These are phyloP conservation scores for Papilio xuthus DNA, from an alignment of 1,140 invertebrate genomes.

Conservation along the genomic window DNA sequence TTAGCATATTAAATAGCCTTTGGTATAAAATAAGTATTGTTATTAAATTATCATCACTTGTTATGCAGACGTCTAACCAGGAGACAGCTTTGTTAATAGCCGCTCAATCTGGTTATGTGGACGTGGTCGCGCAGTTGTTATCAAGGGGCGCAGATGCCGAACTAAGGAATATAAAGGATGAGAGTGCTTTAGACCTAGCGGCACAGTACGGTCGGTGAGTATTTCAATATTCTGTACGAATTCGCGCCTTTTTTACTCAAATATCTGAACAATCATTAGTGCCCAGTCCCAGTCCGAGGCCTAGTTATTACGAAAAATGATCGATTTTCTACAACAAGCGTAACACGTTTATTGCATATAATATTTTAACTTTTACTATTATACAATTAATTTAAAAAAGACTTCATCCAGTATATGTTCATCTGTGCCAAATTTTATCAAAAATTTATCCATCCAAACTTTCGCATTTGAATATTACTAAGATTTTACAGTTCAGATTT, in stretches of 20 bases:
- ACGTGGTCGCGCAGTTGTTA: slow-evolving; percentile 93
- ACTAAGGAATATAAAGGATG: slow-evolving; percentile 93
- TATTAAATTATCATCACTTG: slow-evolving; percentile 12
- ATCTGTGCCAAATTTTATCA: too few species aligned
- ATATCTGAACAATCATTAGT: too few species aligned
- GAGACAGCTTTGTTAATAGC: slow-evolving; percentile 97
- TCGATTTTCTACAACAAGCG: neutral
- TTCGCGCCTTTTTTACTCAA: neutral
- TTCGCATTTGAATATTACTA: too few species aligned
- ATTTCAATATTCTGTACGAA: neutral
- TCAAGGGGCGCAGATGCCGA: slow-evolving; percentile 94
- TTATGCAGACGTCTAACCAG: slow-evolving; percentile 91
- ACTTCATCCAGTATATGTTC: too few species aligned
- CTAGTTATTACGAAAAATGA: too few species aligned
- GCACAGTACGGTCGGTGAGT: slow-evolving; percentile 93
- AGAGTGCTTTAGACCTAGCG: slow-evolving; percentile 96
- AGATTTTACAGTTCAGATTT: neutral
- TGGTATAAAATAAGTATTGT: neutral
- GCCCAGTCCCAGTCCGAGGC: too few species aligned
- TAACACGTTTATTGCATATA: neutral
- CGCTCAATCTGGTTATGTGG: slow-evolving; percentile 96
- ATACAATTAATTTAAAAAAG: too few species aligned
- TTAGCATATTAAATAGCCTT: neutral
- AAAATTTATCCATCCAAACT: too few species aligned
- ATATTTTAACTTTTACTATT: too few species aligned